Conservation (phyloP, 1,140 invertebrate genomes). For the Neotoxoptera formosana region DNA sequence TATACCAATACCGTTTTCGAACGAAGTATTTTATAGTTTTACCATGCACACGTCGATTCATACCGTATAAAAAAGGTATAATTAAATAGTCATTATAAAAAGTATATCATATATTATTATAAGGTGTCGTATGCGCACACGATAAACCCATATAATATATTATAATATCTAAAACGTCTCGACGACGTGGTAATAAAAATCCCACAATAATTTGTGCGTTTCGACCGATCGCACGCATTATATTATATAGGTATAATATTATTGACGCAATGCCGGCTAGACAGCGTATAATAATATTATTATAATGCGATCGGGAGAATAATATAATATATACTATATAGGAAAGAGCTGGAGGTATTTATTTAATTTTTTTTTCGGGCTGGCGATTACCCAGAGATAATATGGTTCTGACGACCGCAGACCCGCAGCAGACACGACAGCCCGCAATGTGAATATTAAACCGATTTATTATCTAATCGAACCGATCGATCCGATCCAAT, state of each 20-base stretch:
- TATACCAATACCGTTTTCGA: not conserved
- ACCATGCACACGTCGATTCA: too few species aligned
- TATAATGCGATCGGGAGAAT: not conserved
- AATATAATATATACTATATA: not conserved
- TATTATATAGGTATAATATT: too few species aligned
- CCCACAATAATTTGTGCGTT: not conserved
- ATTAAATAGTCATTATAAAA: too few species aligned
- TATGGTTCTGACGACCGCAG: not conserved
- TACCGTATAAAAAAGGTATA: too few species aligned
- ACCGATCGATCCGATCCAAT: not conserved
- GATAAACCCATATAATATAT: too few species aligned
- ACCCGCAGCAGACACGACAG: not conserved
- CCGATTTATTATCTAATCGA: conserved; percentile 34
- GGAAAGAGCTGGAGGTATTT: not conserved
- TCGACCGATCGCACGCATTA: not conserved
- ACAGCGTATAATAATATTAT: not conserved
- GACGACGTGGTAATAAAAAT: not conserved
- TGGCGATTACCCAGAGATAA: conserved; percentile 19
- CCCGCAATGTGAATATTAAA: conserved; percentile 14
- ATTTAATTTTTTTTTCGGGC: not conserved
- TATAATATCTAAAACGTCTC: not conserved
- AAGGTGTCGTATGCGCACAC: too few species aligned
- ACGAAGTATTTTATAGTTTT: not conserved
- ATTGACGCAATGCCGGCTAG: not conserved
- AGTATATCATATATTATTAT: too few species aligned